A percentile compares a stretch with the other conserved stretches of the same genome.
phyloP scores from a whole-genome alignment of 2,888 invertebrate genomes.

The Diadegma fenestrale region DNA sequence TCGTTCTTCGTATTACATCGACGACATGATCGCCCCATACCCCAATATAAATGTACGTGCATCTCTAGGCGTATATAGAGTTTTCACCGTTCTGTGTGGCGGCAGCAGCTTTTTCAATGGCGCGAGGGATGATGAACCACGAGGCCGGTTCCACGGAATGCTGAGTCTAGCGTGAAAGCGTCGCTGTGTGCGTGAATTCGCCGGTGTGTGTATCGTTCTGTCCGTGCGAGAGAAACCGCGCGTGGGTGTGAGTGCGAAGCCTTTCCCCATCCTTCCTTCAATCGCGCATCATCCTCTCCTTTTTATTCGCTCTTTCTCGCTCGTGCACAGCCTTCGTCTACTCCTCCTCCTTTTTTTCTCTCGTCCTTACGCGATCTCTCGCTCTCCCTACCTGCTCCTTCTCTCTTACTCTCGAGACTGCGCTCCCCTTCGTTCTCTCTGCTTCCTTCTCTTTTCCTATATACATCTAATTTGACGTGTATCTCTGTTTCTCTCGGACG shows the following conservation, averaged over 20 bases:
- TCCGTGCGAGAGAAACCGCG: constrained; percentile 11
- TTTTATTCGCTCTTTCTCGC: constrained; percentile 35
- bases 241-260: constrained; percentile 48
- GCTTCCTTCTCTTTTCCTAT: constrained; percentile 33
- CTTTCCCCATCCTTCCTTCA: constrained; percentile 32
- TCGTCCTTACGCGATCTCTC: constrained; percentile 12
- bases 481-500: constrained; percentile 48
- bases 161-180: constrained; percentile 72
- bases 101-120: constrained; percentile 37
- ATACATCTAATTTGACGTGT: constrained; percentile 62
- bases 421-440: constrained; percentile 37
- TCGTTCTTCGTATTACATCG: constrained; percentile 27
- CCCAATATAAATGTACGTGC: constrained; percentile 1
- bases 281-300: constrained; percentile 55
- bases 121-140: constrained; percentile 73
- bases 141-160: constrained; percentile 76
- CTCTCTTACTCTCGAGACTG: constrained; percentile 18
- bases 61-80: constrained; percentile 29
- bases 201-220: constrained; percentile 27
- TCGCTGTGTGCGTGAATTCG: constrained; percentile 8
- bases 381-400: constrained; percentile 31
- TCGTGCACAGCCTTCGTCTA: not conserved
- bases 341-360: constrained; percentile 23
- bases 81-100: constrained; percentile 26
- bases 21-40: constrained; percentile 32